Conservation (phyloP, 2,888 invertebrate species). For the Calameuta filiformis region DNA sequence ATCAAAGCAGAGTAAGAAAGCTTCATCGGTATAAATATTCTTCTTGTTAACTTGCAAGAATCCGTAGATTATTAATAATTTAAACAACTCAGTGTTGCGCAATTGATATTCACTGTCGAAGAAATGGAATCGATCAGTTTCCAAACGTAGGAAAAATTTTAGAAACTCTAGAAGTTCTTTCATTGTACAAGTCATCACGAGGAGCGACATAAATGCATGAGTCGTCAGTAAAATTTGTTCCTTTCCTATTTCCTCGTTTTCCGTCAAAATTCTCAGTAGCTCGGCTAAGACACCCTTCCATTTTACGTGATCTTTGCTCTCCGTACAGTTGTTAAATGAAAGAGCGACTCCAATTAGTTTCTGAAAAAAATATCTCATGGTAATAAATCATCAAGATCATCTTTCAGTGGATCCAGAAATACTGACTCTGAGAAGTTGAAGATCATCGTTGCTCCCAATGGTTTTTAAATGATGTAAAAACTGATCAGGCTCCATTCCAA, state of each 20-base stretch:
- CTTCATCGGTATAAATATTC: conserved; percentile 34
- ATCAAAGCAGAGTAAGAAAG: conserved; percentile 55
- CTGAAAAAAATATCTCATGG: background rate
- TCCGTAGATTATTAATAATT: conserved; percentile 46
- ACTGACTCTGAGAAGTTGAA: conserved; percentile 37
- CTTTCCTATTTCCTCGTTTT: conserved; percentile 38
- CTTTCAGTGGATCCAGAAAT: conserved; percentile 4
- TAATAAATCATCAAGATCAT: background rate
- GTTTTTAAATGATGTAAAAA: conserved; percentile 30
- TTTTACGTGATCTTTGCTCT: background rate
- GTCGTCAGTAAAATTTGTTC: conserved; percentile 47
- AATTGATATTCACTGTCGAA: conserved; percentile 31
- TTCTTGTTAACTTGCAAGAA: conserved; percentile 45
- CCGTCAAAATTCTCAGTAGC: conserved; percentile 36
- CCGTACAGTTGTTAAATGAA: background rate
- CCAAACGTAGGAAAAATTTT: conserved; percentile 29
- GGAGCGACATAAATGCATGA: conserved; percentile 45
- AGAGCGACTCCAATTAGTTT: background rate
- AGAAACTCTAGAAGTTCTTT: conserved; percentile 28
- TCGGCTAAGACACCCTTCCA: conserved; percentile 17
- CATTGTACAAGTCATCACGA: conserved; percentile 19
- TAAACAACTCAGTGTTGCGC: conserved; percentile 43
- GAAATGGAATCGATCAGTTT: conserved; percentile 29
- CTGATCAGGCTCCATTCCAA: conserved; percentile 21
- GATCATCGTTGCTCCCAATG: conserved; percentile 24